phyloP scores from a whole-genome alignment of 2,888 invertebrate genomes.

The Lutraria lutraria region DNA sequence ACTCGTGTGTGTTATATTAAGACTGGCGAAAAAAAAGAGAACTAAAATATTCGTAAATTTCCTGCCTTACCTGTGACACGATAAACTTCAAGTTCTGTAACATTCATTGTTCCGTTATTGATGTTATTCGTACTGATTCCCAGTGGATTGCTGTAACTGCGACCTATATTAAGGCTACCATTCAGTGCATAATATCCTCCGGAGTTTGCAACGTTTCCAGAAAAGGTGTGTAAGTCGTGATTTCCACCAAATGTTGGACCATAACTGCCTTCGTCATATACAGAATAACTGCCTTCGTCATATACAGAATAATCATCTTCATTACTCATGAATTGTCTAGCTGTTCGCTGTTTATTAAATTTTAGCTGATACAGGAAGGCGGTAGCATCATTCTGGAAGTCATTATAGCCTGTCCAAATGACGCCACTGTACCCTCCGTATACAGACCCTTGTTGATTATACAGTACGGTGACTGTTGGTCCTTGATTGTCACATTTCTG shows the following conservation, averaged over 20 bases:
- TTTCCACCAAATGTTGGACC: slow-evolving; percentile 60
- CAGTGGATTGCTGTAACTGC: slow-evolving; percentile 29
- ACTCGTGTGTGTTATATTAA: no score
- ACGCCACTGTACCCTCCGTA: slow-evolving; percentile 67
- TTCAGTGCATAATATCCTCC: slow-evolving; percentile 49
- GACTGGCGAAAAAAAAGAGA: no score
- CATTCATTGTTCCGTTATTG: slow-evolving; percentile 64
- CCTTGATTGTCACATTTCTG: slow-evolving; percentile 70
- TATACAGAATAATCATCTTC: slow-evolving; percentile 14
- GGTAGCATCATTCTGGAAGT: slow-evolving; percentile 21
- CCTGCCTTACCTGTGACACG: slow-evolving; percentile 33
- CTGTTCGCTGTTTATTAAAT: slow-evolving; percentile 37
- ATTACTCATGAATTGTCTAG: slow-evolving; percentile 31
- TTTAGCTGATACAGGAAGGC: slow-evolving; percentile 61
- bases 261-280: not conserved
- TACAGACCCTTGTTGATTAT: slow-evolving; percentile 66
- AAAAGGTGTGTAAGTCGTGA: slow-evolving; percentile 44
- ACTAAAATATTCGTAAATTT: not conserved
- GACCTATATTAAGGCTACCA: slow-evolving; percentile 34
- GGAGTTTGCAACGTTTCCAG: slow-evolving; percentile 30
- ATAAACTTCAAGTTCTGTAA: slow-evolving; percentile 72
- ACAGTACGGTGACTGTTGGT: slow-evolving; percentile 67
- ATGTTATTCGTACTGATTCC: slow-evolving; percentile 39
- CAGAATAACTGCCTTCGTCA: no score
- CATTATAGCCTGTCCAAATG: slow-evolving; percentile 49